A percentile compares a stretch with the other conserved stretches of the same genome.
phyloP scores from a whole-genome alignment of 35 echinoderm and acorn worm genomes.

The Stichopus chloronotus region DNA sequence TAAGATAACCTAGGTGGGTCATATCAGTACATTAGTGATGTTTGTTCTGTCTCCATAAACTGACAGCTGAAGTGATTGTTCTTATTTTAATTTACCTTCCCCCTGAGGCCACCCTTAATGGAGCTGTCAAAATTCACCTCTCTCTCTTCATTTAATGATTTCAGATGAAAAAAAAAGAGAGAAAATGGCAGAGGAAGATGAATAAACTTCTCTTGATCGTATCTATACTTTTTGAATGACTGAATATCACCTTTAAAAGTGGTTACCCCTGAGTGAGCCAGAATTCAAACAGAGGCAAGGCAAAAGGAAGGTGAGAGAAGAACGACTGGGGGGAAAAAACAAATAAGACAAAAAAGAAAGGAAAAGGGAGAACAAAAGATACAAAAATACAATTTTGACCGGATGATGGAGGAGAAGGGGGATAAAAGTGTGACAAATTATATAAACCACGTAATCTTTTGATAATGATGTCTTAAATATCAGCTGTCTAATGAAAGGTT shows the following conservation, averaged over 20 bases:
- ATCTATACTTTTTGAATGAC: neutral
- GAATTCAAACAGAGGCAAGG: neutral
- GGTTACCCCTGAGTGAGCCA: neutral
- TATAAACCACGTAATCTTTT: too few relatives aligned
- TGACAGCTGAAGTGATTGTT: slow-evolving; percentile 31
- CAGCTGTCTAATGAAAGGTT: too few relatives aligned
- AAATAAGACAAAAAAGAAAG: neutral
- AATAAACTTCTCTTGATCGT: neutral
- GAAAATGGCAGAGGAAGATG: too few relatives aligned
- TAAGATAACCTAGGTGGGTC: neutral
- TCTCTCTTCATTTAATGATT: neutral
- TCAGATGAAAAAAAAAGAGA: neutral
- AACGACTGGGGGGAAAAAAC: neutral
- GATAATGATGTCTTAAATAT: too few relatives aligned
- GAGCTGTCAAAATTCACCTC: slow-evolving; percentile 13
- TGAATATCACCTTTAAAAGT: neutral
- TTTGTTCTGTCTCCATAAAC: neutral
- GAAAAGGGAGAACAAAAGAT: too few relatives aligned
- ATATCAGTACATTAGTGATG: neutral
- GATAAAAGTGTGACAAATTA: too few relatives aligned
- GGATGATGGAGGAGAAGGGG: too few relatives aligned
- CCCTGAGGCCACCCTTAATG: neutral
- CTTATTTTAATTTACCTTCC: slow-evolving; percentile 24
- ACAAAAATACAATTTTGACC: too few relatives aligned
- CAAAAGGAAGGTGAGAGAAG: neutral